Percentiles rank a stretch among this genome's conserved stretches.
These are phyloP conservation scores for Bothrops jararaca DNA, from an alignment of 2,113 vertebrate species.

Conservation along the genomic window DNA sequence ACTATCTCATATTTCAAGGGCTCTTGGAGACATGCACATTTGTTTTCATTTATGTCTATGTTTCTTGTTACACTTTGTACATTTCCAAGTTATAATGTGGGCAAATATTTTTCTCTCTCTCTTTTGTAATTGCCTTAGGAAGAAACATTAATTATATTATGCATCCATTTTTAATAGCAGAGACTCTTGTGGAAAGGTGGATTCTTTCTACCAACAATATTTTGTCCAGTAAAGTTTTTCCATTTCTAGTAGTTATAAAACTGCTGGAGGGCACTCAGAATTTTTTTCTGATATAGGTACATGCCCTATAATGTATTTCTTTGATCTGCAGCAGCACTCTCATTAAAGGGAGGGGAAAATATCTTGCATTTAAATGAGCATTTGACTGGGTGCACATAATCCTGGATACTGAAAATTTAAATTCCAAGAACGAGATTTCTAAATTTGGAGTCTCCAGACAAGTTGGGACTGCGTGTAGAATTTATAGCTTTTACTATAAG, in stretches of 20 bases:
- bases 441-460: neutral
- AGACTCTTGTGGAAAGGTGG: conserved; percentile 36
- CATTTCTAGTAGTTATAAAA: conserved; percentile 42
- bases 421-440: neutral
- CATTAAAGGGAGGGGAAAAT: conserved; percentile 14
- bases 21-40: conserved; percentile 47
- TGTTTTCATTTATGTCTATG: conserved; percentile 53
- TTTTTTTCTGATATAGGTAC: conserved; percentile 55
- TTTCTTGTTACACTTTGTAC: conserved; percentile 45
- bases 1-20: conserved; percentile 33
- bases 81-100: conserved; percentile 45
- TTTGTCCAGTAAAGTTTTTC: conserved; percentile 56
- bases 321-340: neutral
- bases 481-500: neutral
- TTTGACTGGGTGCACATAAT: conserved; percentile 35
- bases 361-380: conserved; percentile 35
- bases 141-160: conserved; percentile 66
- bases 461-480: neutral
- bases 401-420: neutral
- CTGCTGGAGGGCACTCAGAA: conserved; percentile 46
- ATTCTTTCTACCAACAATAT: conserved; percentile 43
- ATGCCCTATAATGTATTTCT: conserved; percentile 15
- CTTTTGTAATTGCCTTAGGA: conserved; percentile 39
- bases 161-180: conserved; percentile 49
- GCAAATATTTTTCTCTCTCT: neutral